Evolutionary conservation across 2,797 vertebrate genomes (phyloP).

Genomic region (Prionace glauca): DNA sequence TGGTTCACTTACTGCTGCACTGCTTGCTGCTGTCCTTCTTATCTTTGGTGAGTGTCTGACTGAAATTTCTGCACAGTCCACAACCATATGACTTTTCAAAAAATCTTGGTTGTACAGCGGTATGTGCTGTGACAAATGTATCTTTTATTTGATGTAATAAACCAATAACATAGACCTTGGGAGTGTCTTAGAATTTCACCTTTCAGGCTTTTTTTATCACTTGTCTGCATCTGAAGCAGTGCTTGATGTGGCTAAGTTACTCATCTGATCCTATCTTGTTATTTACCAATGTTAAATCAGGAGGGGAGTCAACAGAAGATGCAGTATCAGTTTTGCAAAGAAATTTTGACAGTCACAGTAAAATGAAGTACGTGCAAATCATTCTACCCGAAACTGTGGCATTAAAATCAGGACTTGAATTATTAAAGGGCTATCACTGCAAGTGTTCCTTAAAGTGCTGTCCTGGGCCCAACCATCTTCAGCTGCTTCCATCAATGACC

Average conservation of each 20-base stretch:
- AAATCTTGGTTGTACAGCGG: slow-evolving; percentile 34
- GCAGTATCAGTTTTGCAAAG: neutral
- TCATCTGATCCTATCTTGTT: neutral
- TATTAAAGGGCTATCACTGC: too few relatives aligned
- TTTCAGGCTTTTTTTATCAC: neutral
- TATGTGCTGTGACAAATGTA: neutral
- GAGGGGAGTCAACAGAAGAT: neutral
- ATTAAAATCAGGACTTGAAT: too few relatives aligned
- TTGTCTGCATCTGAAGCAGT: neutral
- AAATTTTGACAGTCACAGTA: neutral
- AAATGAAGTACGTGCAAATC: neutral
- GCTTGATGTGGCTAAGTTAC: neutral
- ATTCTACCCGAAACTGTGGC: too few relatives aligned
- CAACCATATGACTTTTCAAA: neutral
- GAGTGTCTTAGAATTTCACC: neutral
- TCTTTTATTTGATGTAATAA: neutral
- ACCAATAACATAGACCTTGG: neutral
- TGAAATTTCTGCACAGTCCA: neutral
- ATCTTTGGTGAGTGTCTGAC: slow-evolving; percentile 75
- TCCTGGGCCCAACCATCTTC: too few relatives aligned
- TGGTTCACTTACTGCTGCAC: slow-evolving; percentile 69
- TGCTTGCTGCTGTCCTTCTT: slow-evolving; percentile 73
- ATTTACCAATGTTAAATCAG: neutral
- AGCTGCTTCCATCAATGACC: too few relatives aligned
- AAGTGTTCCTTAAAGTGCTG: too few relatives aligned